Conservation (phyloP, 2,113 vertebrate species). For the Megalops atlanticus region DNA sequence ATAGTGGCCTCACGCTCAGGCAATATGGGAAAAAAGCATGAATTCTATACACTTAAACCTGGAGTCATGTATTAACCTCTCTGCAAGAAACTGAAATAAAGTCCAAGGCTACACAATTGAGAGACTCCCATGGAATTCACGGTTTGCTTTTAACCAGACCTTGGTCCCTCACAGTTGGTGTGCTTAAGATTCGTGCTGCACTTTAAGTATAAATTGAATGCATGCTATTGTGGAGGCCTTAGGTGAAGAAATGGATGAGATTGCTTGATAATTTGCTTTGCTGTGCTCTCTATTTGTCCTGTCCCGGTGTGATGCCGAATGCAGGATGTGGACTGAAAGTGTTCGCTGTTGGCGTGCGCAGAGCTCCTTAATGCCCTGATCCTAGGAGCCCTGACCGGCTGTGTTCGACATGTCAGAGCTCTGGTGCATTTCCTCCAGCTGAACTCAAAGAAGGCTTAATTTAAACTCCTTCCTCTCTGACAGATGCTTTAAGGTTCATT, state of each 20-base stretch:
- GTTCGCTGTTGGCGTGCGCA: not conserved
- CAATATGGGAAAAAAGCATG: not conserved
- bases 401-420: slow-evolving; percentile 11
- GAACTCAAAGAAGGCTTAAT: slow-evolving; percentile 13
- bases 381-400: not conserved
- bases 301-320: not conserved
- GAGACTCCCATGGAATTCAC: slow-evolving; percentile 1
- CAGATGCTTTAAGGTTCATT: not conserved
- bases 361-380: not conserved
- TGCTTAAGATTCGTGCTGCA: slow-evolving; percentile 10
- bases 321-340: not conserved
- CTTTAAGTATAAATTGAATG: slow-evolving; percentile 20
- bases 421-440: slow-evolving; percentile 7
- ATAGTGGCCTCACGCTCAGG: too few relatives aligned
- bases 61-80: not conserved
- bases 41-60: not conserved
- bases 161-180: not conserved
- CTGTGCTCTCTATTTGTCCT: not conserved
- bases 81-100: not conserved
- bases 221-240: slow-evolving; percentile 15
- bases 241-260: slow-evolving; percentile 7
- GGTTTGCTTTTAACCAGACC: slow-evolving; percentile 13
- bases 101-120: slow-evolving; percentile 11
- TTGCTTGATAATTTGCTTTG: not conserved
- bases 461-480: slow-evolving; percentile 6